Evolutionary conservation across 2,797 vertebrate genomes (phyloP).

Genomic region (Corythornis leucogaster): DNA sequence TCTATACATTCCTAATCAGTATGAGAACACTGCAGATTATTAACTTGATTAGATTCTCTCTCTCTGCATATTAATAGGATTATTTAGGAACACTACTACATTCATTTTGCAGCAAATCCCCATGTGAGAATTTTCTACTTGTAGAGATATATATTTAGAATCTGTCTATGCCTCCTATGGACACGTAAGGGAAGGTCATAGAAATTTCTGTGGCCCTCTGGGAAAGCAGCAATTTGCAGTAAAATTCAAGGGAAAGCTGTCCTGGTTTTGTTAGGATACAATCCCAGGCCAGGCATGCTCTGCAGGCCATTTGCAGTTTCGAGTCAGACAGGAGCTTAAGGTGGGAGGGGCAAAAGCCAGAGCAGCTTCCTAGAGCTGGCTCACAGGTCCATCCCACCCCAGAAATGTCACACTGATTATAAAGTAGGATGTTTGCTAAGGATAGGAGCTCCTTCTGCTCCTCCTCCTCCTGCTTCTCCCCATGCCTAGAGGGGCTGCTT

Average conservation of each 20-base stretch:
- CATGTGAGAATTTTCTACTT: neutral
- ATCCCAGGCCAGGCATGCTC: neutral
- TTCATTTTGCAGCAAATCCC: slow-evolving; percentile 8
- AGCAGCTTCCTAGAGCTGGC: neutral
- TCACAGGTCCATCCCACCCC: neutral
- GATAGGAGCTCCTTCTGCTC: neutral
- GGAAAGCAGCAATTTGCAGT: neutral
- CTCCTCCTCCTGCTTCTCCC: neutral
- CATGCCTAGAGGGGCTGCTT: neutral
- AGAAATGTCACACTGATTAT: neutral
- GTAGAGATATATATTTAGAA: slow-evolving; percentile 22
- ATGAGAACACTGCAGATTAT: slow-evolving; percentile 18
- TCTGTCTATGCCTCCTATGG: neutral
- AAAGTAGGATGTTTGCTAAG: neutral
- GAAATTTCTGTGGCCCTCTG: neutral
- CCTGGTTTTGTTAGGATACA: neutral
- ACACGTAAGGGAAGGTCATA: neutral
- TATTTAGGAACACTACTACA: neutral
- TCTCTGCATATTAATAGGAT: slow-evolving; percentile 44
- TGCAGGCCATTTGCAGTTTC: neutral
- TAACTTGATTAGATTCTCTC: slow-evolving; percentile 22
- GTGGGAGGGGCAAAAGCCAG: neutral
- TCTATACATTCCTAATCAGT: neutral
- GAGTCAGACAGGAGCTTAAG: neutral
- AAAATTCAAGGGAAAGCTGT: neutral